These are phyloP conservation scores for Noctua janthe DNA, from an alignment of 2,888 invertebrate genomes.

Conservation along the genomic window DNA sequence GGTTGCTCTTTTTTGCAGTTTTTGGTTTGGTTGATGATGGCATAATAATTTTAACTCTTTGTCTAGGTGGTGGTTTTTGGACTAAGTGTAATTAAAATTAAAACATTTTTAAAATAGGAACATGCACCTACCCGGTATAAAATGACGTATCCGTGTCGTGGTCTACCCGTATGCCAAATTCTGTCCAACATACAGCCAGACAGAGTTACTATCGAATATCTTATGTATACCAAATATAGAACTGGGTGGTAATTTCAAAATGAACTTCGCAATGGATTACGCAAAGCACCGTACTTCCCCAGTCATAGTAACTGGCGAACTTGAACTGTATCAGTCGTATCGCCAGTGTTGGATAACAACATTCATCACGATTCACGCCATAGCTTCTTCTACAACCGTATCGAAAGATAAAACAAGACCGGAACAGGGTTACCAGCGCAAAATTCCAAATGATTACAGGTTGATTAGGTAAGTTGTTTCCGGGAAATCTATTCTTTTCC, in stretches of 20 bases:
- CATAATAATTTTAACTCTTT: not conserved
- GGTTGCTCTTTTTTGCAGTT: not conserved
- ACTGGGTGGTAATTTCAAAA: not conserved
- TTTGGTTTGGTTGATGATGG: not conserved
- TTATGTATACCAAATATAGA: not conserved
- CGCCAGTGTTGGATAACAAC: not conserved
- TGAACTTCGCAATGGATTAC: constrained; percentile 23
- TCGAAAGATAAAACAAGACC: constrained; percentile 4
- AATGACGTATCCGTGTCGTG: not conserved
- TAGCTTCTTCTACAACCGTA: not conserved
- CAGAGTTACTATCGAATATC: not conserved
- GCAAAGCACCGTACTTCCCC: constrained; percentile 20
- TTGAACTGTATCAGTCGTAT: constrained; percentile 33
- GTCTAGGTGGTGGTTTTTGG: not conserved
- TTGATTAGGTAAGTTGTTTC: constrained; percentile 1
- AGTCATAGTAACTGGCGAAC: constrained; percentile 28
- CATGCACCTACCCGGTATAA: not conserved
- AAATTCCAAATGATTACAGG: constrained; percentile 1
- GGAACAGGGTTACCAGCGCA: constrained; percentile 17
- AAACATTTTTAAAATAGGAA: not conserved
- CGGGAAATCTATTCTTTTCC: not conserved
- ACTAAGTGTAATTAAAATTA: not conserved
- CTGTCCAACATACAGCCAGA: not conserved
- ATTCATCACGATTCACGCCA: constrained; percentile 17
- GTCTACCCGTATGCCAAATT: not conserved